phyloP scores from a whole-genome alignment of 2,113 vertebrate genomes.

The Prochilodus magdalenae region DNA sequence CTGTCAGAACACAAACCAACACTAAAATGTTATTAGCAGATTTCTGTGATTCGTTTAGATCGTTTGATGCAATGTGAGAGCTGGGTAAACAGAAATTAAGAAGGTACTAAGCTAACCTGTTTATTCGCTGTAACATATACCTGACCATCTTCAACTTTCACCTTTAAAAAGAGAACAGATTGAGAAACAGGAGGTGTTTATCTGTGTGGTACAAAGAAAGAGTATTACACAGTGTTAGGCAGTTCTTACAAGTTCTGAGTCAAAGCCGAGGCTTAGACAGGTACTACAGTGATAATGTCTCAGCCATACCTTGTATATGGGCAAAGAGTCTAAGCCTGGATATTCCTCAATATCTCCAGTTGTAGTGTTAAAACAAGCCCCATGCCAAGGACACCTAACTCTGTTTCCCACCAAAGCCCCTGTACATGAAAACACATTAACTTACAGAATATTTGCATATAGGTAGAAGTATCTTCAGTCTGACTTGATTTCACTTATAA shows the following conservation, averaged over 20 bases:
- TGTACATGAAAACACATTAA: conserved; percentile 57
- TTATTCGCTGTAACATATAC: conserved; percentile 79
- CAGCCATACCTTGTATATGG: conserved; percentile 73
- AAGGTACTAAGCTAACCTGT: conserved; percentile 71
- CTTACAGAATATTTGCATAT: neutral
- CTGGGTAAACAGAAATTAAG: neutral
- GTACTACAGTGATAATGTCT: neutral
- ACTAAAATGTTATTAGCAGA: neutral
- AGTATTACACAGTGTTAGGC: too few relatives aligned
- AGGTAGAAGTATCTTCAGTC: neutral
- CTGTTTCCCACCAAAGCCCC: conserved; percentile 78
- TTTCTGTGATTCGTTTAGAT: neutral
- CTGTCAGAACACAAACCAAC: neutral
- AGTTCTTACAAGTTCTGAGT: too few relatives aligned
- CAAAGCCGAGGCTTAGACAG: too few relatives aligned
- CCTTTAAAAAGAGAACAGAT: conserved; percentile 68
- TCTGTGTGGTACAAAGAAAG: neutral
- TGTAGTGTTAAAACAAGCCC: conserved; percentile 84
- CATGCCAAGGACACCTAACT: conserved; percentile 87
- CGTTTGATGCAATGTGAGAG: neutral
- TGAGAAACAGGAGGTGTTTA: neutral
- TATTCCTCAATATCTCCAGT: conserved; percentile 91
- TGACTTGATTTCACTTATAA: too few relatives aligned
- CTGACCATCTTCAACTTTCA: conserved; percentile 78
- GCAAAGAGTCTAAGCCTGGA: conserved; percentile 83